A percentile compares a stretch with the other conserved stretches of the same genome.
Evolutionary conservation across 2,113 vertebrate genomes (phyloP).

Genomic region (Gymnorhina tibicen): DNA sequence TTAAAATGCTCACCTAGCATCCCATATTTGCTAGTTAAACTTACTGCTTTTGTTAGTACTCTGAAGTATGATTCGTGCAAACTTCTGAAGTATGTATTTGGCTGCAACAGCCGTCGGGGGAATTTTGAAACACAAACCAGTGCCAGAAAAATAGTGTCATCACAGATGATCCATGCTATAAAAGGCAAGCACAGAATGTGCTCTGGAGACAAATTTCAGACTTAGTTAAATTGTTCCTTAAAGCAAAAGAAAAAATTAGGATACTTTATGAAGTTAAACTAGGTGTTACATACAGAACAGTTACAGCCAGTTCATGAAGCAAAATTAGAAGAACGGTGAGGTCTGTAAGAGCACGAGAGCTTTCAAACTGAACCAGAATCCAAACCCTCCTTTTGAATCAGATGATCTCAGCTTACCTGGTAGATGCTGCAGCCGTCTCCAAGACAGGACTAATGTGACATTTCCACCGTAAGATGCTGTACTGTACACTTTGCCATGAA

Average conservation of each 20-base stretch:
- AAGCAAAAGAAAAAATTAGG: not conserved
- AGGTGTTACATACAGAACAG: not conserved
- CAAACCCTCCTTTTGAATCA: not conserved
- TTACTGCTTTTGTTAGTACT: not conserved
- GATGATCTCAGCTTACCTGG: not conserved
- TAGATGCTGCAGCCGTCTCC: constrained; percentile 15
- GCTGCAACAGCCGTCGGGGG: not conserved
- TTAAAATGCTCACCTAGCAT: not conserved
- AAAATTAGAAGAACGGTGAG: not conserved
- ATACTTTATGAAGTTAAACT: not conserved
- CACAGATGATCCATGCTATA: not conserved
- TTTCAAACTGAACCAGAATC: not conserved
- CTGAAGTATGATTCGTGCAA: not conserved
- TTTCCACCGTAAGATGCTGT: constrained; percentile 2
- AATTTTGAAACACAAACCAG: not conserved
- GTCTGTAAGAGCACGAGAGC: not conserved
- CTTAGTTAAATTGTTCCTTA: not conserved
- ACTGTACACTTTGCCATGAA: constrained; percentile 48
- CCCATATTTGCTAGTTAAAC: not conserved
- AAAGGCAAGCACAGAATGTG: not conserved
- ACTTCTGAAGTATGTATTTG: not conserved
- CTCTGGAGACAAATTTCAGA: not conserved
- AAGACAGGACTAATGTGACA: not conserved
- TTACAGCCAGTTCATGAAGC: not conserved
- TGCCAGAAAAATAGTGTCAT: not conserved